These are phyloP conservation scores for Subacronicta megacephala DNA, from an alignment of 2,888 invertebrate genomes.

Conservation along the genomic window DNA sequence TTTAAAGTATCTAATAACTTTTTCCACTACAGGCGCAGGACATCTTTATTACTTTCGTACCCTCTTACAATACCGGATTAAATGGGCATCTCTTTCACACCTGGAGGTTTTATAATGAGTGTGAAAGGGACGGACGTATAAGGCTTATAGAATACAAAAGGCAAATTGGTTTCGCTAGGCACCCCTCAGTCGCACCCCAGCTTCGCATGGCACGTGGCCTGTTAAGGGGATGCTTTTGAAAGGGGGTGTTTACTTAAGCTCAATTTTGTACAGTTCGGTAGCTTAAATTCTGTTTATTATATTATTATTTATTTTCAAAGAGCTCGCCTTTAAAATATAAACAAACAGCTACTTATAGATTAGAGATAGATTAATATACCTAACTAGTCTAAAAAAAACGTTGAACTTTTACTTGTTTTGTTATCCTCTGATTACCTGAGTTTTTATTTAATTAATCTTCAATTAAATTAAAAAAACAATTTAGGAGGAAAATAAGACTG, in stretches of 20 bases:
- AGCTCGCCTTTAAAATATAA: background rate
- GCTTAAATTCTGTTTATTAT: slow-evolving; percentile 44
- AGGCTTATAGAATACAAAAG: slow-evolving; percentile 74
- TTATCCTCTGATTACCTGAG: background rate
- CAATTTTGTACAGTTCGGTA: slow-evolving; percentile 47
- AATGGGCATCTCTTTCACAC: slow-evolving; percentile 59
- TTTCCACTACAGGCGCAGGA: slow-evolving; percentile 48
- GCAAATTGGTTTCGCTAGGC: slow-evolving; percentile 80
- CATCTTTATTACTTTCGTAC: slow-evolving; percentile 68
- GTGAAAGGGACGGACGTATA: slow-evolving; percentile 61
- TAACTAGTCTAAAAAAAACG: no score
- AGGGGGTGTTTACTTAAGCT: slow-evolving; percentile 60
- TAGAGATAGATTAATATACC: no score
- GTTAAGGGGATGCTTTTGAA: slow-evolving; percentile 72
- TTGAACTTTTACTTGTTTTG: slow-evolving; percentile 1
- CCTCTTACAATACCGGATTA: slow-evolving; percentile 61
- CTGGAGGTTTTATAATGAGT: slow-evolving; percentile 44
- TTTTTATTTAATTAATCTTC: slow-evolving; percentile 14
- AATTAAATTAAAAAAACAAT: no score
- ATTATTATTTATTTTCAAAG: slow-evolving; percentile 28
- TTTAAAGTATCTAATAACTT: slow-evolving; percentile 57
- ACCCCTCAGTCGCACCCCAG: slow-evolving; percentile 74
- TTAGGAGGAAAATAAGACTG: no score
- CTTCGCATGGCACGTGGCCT: slow-evolving; percentile 82
- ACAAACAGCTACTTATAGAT: no score